phyloP scores from a whole-genome alignment of 1,140 invertebrate genomes.

The Diploscapter pachys region DNA sequence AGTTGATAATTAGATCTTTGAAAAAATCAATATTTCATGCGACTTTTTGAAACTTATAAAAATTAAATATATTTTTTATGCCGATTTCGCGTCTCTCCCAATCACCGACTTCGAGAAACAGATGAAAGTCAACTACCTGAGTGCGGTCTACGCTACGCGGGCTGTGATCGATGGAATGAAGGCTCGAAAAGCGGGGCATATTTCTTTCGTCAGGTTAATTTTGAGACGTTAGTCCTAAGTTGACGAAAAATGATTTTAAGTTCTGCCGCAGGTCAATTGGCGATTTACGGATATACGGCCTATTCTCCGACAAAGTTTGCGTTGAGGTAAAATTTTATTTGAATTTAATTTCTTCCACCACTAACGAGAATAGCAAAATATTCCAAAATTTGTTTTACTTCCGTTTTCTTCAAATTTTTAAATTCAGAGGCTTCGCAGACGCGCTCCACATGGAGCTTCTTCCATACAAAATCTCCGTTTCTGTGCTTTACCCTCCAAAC shows the following conservation, averaged over 20 bases:
- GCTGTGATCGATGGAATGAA: constrained; percentile 61
- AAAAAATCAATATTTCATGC: neutral
- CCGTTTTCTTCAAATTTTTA: neutral
- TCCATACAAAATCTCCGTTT: constrained; percentile 70
- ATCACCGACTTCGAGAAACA: constrained; percentile 64
- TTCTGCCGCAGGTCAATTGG: constrained; percentile 82
- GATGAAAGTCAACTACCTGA: constrained; percentile 66
- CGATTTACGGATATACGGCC: constrained; percentile 82
- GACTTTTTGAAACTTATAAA: neutral
- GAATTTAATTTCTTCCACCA: too few species aligned
- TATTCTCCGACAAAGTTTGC: constrained; percentile 79
- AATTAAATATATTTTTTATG: too few species aligned
- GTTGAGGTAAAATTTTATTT: constrained; percentile 1
- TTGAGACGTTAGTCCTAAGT: neutral
- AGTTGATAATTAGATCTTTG: neutral
- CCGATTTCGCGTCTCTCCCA: constrained; percentile 75
- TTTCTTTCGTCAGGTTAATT: constrained; percentile 66
- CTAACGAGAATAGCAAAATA: too few species aligned
- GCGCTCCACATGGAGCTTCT: constrained; percentile 82
- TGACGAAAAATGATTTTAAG: constrained; percentile 68
- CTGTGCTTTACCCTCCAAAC: constrained; percentile 84
- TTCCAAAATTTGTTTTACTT: neutral
- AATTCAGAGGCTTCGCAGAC: constrained; percentile 89
- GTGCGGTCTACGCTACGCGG: constrained; percentile 64
- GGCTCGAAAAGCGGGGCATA: constrained; percentile 66